These are phyloP conservation scores for Lutjanus erythropterus DNA, from an alignment of 2,113 vertebrate species.

Conservation along the genomic window DNA sequence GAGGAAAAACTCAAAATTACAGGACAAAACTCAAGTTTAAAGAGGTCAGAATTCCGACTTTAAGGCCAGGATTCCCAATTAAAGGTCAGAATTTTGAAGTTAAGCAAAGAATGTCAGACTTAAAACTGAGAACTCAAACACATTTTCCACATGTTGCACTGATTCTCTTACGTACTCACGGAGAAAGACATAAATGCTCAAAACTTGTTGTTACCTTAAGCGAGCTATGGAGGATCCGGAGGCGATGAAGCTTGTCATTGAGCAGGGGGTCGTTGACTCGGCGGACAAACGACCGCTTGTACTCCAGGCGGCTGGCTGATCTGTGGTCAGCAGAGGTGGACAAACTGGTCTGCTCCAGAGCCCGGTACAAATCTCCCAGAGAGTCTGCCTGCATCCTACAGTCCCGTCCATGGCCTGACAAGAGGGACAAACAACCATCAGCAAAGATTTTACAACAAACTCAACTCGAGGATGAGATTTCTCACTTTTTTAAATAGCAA, in stretches of 20 bases:
- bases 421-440: conserved; percentile 6
- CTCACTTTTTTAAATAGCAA: neutral
- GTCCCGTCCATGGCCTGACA: conserved; percentile 77
- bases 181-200: neutral
- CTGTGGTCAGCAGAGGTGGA: conserved; percentile 91
- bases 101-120: too few relatives aligned
- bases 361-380: conserved; percentile 95
- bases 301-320: conserved; percentile 93
- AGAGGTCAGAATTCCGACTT: too few relatives aligned
- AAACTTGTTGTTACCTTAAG: conserved; percentile 90
- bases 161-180: too few relatives aligned
- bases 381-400: conserved; percentile 91
- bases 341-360: conserved; percentile 94
- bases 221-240: conserved; percentile 96
- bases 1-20: too few relatives aligned
- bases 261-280: conserved; percentile 94
- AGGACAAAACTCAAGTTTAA: too few relatives aligned
- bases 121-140: too few relatives aligned
- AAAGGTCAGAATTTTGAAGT: too few relatives aligned
- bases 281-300: conserved; percentile 95
- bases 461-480: neutral
- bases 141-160: too few relatives aligned
- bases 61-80: too few relatives aligned
- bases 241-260: conserved; percentile 97
- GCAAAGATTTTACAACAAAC: neutral